These are phyloP conservation scores for Pollimyrus isidori DNA, from an alignment of 2,113 vertebrate genomes.

Conservation along the genomic window DNA sequence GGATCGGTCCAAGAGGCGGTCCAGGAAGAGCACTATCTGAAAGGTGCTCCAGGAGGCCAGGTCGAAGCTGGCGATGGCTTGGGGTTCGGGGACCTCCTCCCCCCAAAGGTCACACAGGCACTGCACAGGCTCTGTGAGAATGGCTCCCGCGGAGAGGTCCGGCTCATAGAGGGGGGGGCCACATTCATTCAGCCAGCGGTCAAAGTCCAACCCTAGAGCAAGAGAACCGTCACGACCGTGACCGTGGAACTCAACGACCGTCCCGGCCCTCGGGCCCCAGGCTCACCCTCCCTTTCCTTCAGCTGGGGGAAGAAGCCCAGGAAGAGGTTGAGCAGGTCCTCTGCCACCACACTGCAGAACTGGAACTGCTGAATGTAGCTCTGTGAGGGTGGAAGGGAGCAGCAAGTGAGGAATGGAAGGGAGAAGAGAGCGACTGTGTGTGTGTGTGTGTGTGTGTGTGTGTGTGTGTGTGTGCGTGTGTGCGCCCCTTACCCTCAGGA, in stretches of 20 bases:
- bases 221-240: not conserved
- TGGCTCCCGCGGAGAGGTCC: conserved; percentile 80
- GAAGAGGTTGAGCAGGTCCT: conserved; percentile 87
- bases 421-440: not conserved
- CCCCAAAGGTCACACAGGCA: conserved; percentile 80
- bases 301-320: conserved; percentile 83
- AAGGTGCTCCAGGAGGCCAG: conserved; percentile 88
- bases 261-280: not conserved
- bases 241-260: not conserved
- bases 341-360: conserved; percentile 84
- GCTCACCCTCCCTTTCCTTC: conserved; percentile 77
- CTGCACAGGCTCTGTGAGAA: conserved; percentile 77
- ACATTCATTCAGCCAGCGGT: conserved; percentile 85
- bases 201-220: conserved; percentile 81
- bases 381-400: conserved; percentile 46
- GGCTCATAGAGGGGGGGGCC: conserved; percentile 84
- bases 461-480: not conserved
- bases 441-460: not conserved
- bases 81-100: conserved; percentile 56
- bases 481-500: conserved; percentile 71
- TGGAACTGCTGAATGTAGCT: conserved; percentile 89
- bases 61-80: conserved; percentile 62
- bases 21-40: conserved; percentile 90
- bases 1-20: conserved; percentile 81
- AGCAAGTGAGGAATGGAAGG: not conserved